A percentile compares a stretch with the other conserved stretches of the same genome.
Evolutionary conservation across 2,797 vertebrate species (phyloP).

Genomic region (Anabacerthia variegaticeps): DNA sequence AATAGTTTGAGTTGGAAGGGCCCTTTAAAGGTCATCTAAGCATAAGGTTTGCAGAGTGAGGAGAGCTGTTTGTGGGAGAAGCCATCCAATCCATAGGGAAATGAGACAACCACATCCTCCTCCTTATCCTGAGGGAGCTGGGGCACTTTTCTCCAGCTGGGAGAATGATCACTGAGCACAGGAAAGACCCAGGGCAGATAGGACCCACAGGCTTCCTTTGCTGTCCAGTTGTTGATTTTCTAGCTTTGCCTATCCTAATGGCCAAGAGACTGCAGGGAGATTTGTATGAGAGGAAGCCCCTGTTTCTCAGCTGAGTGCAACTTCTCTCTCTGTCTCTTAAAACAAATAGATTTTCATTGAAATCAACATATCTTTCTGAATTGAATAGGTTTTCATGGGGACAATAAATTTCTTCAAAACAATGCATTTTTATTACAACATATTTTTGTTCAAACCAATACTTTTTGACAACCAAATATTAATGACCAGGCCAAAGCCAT

Average conservation of each 20-base stretch:
- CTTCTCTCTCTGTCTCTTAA: conserved; percentile 63
- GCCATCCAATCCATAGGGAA: not conserved
- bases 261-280: conserved; percentile 12
- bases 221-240: not conserved
- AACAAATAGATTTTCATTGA: conserved; percentile 82
- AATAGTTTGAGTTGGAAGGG: not conserved
- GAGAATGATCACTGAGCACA: not conserved
- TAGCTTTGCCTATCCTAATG: conserved; percentile 30
- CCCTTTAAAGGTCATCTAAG: not conserved
- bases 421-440: conserved; percentile 87
- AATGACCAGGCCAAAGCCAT: conserved; percentile 82
- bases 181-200: not conserved
- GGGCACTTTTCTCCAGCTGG: not conserved
- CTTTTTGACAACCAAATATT: conserved; percentile 86
- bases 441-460: conserved; percentile 87
- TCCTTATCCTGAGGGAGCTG: not conserved
- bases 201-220: not conserved
- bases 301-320: conserved; percentile 29
- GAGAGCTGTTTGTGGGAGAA: not conserved
- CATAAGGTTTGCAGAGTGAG: not conserved
- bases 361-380: conserved; percentile 82
- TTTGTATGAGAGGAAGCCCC: conserved; percentile 20
- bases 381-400: conserved; percentile 82
- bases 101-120: not conserved
- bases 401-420: conserved; percentile 86